phyloP scores from a whole-genome alignment of 2,888 invertebrate species.

The Philaethria dido region DNA sequence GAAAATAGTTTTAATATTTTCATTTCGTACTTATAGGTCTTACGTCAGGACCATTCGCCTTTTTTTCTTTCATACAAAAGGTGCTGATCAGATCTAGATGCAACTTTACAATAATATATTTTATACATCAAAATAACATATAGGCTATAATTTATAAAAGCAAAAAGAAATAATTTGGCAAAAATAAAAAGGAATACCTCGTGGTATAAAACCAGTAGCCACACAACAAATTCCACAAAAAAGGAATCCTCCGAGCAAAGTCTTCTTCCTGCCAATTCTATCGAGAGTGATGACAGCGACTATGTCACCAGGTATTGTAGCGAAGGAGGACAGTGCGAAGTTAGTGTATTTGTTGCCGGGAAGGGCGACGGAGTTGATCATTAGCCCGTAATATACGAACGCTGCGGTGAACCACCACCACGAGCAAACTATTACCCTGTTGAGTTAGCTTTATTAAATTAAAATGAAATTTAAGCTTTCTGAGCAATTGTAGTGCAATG shows the following conservation, averaged over 20 bases:
- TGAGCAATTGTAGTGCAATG: too few relatives aligned
- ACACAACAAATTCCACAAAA: conserved; percentile 82
- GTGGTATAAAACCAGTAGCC: conserved; percentile 82
- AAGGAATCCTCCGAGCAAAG: conserved; percentile 82
- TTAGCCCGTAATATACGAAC: conserved; percentile 91
- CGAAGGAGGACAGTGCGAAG: conserved; percentile 86
- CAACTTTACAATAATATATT: too few relatives aligned
- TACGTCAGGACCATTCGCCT: too few relatives aligned
- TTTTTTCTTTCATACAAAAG: too few relatives aligned
- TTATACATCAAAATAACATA: too few relatives aligned
- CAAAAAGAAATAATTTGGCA: neutral
- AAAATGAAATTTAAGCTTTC: too few relatives aligned
- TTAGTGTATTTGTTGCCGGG: conserved; percentile 90
- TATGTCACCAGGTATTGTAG: conserved; percentile 86
- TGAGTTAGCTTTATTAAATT: neutral
- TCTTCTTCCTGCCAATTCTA: conserved; percentile 82
- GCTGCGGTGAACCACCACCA: conserved; percentile 91
- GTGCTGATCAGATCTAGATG: too few relatives aligned
- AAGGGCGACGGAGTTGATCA: conserved; percentile 89
- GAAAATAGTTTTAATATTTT: too few relatives aligned
- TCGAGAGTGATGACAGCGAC: conserved; percentile 83
- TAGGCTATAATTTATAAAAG: too few relatives aligned
- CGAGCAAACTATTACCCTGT: conserved; percentile 84
- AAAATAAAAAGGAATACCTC: conserved; percentile 58
- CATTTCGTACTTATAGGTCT: too few relatives aligned